A percentile compares a stretch with the other conserved stretches of the same genome.
These are phyloP conservation scores for Hucho hucho DNA, from an alignment of 2,113 vertebrate genomes.

Conservation along the genomic window DNA sequence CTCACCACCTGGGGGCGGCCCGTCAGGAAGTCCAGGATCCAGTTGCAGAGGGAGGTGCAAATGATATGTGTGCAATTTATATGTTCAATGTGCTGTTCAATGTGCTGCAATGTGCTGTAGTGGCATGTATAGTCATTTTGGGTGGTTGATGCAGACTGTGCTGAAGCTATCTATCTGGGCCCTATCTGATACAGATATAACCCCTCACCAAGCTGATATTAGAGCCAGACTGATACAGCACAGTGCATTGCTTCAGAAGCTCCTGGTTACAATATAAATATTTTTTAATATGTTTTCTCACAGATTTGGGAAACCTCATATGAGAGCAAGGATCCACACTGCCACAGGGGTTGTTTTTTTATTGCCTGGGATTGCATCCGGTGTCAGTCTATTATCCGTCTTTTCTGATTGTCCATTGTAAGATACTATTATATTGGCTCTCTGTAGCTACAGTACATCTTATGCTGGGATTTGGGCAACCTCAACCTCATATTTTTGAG, in stretches of 20 bases:
- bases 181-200: not conserved
- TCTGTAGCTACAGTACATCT: not conserved
- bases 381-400: not conserved
- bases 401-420: slow-evolving; percentile 44
- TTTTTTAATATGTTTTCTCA: slow-evolving; percentile 25
- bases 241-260: slow-evolving; percentile 4
- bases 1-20: too few species aligned
- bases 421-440: slow-evolving; percentile 18
- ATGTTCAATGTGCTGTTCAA: too few species aligned
- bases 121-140: too few species aligned
- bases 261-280: slow-evolving; percentile 43
- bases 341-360: slow-evolving; percentile 14
- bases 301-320: not conserved
- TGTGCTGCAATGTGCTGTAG: too few species aligned
- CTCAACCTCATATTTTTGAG: slow-evolving; percentile 28
- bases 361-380: slow-evolving; percentile 11
- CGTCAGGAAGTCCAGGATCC: too few species aligned
- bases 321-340: slow-evolving; percentile 28
- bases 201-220: not conserved
- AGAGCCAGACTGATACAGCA: slow-evolving; percentile 7
- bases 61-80: too few species aligned
- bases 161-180: too few species aligned
- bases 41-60: too few species aligned
- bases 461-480: not conserved
- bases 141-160: too few species aligned